phyloP scores from a whole-genome alignment of 2,888 invertebrate species.

The Lasioglossum calceatum region DNA sequence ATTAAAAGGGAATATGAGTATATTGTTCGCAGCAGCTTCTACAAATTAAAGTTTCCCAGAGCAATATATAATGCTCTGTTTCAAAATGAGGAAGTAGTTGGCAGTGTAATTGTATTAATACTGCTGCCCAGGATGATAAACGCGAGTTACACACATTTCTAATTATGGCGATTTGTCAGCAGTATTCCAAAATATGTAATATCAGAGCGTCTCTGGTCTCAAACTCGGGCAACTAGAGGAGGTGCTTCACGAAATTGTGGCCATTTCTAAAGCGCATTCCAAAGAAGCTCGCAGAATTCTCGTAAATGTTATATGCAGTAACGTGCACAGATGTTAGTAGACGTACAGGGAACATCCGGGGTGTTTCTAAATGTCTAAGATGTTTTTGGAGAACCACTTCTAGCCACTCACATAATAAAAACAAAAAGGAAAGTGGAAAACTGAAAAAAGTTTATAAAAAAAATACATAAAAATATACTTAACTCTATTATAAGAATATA shows the following conservation, averaged over 20 bases:
- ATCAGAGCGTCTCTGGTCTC: not conserved
- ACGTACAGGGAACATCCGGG: not conserved
- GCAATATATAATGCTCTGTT: not conserved
- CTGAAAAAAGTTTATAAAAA: not conserved
- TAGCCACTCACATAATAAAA: not conserved
- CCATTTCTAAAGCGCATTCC: constrained; percentile 15
- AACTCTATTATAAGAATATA: not conserved
- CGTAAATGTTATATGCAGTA: not conserved
- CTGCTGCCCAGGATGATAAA: not conserved
- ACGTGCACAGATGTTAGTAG: not conserved
- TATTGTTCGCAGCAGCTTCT: not conserved
- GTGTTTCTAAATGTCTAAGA: not conserved
- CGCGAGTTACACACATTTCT: not conserved
- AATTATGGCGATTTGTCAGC: constrained; percentile 6
- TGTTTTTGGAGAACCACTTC: not conserved
- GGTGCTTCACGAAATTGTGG: not conserved
- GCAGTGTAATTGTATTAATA: not conserved
- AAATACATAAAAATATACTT: not conserved
- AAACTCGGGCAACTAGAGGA: not conserved
- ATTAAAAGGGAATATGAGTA: not conserved
- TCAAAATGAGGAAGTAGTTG: not conserved
- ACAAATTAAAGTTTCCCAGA: not conserved
- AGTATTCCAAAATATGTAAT: not conserved
- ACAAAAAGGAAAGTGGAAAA: not conserved
- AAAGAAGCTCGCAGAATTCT: not conserved